A percentile compares a stretch with the other conserved stretches of the same genome.
Conservation (phyloP, 2,113 vertebrate species). For the Oryzias curvinotus region DNA sequence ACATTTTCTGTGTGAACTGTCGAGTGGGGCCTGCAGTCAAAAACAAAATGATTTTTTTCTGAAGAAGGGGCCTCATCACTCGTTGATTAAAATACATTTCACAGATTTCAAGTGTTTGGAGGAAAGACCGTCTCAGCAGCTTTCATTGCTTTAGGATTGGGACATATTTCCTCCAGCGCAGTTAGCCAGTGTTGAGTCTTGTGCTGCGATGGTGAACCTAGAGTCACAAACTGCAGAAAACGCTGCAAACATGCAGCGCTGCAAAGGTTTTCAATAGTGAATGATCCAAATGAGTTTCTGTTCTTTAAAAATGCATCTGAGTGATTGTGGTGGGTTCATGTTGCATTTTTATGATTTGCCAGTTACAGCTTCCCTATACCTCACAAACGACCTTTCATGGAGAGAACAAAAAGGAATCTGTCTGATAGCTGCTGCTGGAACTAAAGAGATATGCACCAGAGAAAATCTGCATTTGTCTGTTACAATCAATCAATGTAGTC, state of each 20-base stretch:
- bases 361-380: too few relatives aligned
- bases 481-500: too few relatives aligned
- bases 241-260: background rate
- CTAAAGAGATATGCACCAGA: too few relatives aligned
- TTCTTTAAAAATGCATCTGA: constrained; percentile 2
- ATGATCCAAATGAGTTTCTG: constrained; percentile 1
- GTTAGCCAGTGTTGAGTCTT: constrained; percentile 21
- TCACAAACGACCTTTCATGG: too few relatives aligned
- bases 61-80: constrained; percentile 14
- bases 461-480: too few relatives aligned
- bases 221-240: constrained; percentile 26
- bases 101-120: constrained; percentile 44
- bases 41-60: constrained; percentile 35
- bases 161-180: constrained; percentile 44
- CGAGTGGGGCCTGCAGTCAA: constrained; percentile 6
- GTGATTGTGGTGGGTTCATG: constrained; percentile 14
- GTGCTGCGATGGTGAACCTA: constrained; percentile 23
- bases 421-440: too few relatives aligned
- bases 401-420: too few relatives aligned
- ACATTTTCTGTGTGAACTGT: constrained; percentile 27
- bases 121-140: constrained; percentile 41
- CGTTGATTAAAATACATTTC: constrained; percentile 28
- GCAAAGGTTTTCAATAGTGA: too few relatives aligned
- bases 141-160: constrained; percentile 34
- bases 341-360: background rate